Evolutionary conservation across 2,888 invertebrate species (phyloP), one percentile per base, ranked within the genome.

Genomic region (Bombyx huttoni): DNA sequence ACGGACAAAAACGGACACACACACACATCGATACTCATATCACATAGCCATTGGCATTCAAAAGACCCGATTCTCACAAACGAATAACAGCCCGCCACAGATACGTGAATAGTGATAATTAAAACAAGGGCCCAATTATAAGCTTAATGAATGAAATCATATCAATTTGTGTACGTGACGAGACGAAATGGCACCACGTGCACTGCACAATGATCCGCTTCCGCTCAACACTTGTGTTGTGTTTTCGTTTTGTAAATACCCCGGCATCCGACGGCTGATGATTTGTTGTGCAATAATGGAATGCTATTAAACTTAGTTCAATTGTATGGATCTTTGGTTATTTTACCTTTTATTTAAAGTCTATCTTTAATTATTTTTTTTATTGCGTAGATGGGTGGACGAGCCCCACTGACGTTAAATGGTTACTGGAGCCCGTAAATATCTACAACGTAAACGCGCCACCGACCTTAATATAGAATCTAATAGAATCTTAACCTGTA

Each of bases 91-190:
- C 24, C 24, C 24, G 24, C 5, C 24, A 24, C 14, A 46, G 33
- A 48, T 50, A 45, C 48, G 48, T 48, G 48, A 46, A 51, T 45
- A 50, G 45, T 13, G 33, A 33, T 50, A 52, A 52, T 50, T 48
- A 51, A 50, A 24, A 48, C n/a, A 52, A 34, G 48, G 10, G 48
- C 40, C 48, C 49, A 49, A 54, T 49, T 52, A 50, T 55, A 63
- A 62, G 61, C 54, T 61, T 72, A 72, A 78, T 79, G 79, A 78
- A 78, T 78, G 76, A 78, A 82, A 81, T 80, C 80, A 75, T 82
- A 72, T 75, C 73, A 77, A 75, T 75, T 76, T 65, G 64, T 65
- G 69, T 67, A 59, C 70, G 77, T 78, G 74, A 75, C 75, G 77
- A 78, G 74, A 75, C 75, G 63, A 64, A 64, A 59, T 59, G 74